Evolutionary conservation across 2,797 vertebrate genomes (phyloP).

Genomic region (Pangasius djambal): DNA sequence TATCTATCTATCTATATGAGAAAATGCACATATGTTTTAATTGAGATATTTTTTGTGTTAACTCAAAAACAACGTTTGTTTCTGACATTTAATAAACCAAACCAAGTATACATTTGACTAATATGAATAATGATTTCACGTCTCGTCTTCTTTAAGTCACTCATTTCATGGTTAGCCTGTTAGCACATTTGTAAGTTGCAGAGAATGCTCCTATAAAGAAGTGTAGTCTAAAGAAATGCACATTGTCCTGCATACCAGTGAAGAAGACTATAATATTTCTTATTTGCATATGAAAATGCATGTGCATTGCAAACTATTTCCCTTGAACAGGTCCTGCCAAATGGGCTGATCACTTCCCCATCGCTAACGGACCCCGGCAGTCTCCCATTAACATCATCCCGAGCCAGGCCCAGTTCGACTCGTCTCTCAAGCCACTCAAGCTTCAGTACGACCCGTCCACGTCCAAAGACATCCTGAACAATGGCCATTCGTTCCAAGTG

Average conservation of each 20-base stretch:
- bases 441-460: constrained; percentile 82
- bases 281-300: not conserved
- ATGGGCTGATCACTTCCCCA: constrained; percentile 82
- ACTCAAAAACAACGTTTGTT: not conserved
- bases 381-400: constrained; percentile 92
- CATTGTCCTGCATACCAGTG: not conserved
- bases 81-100: not conserved
- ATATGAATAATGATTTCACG: not conserved
- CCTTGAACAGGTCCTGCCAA: constrained; percentile 80
- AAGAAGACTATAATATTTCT: not conserved
- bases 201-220: not conserved
- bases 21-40: not conserved
- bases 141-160: not conserved
- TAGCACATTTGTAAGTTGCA: not conserved
- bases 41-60: not conserved
- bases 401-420: constrained; percentile 79
- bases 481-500: constrained; percentile 89
- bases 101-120: not conserved
- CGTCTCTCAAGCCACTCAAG: constrained; percentile 79
- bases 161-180: not conserved
- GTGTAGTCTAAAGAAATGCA: not conserved
- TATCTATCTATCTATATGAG: not conserved
- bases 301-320: not conserved
- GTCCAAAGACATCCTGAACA: constrained; percentile 87
- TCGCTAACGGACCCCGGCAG: constrained; percentile 87